Percentiles rank a stretch among this genome's conserved stretches.
Conservation (phyloP, 2,888 invertebrate species). For the Drosophila dives region DNA sequence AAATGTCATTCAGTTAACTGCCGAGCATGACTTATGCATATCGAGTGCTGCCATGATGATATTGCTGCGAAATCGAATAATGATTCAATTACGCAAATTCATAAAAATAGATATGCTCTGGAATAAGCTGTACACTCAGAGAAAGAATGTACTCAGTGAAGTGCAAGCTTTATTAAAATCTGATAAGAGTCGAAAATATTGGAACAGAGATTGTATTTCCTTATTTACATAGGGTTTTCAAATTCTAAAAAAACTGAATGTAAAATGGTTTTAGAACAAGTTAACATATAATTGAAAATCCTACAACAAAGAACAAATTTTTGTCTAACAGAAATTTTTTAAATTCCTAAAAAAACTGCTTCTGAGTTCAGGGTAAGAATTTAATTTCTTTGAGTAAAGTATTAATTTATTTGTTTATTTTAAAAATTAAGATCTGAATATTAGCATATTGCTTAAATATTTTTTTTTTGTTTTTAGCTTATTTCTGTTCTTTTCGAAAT, state of each 20-base stretch:
- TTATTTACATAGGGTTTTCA: background rate
- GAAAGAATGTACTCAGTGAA: background rate
- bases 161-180: background rate
- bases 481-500: too few species aligned
- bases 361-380: background rate
- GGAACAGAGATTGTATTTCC: background rate
- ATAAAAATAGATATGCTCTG: conserved; percentile 66
- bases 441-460: too few species aligned
- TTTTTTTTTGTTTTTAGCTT: too few species aligned
- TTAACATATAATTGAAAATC: background rate
- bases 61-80: conserved; percentile 46
- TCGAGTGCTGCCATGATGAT: conserved; percentile 36
- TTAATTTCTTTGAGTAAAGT: background rate
- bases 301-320: too few species aligned
- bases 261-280: background rate
- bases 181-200: background rate
- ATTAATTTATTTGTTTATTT: too few species aligned
- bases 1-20: conserved; percentile 52
- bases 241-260: background rate
- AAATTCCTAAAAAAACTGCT: background rate
- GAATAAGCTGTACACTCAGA: conserved; percentile 49
- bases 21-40: conserved; percentile 62
- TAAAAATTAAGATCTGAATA: too few species aligned
- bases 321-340: background rate
- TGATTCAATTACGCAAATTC: conserved; percentile 76